Conservation (phyloP, 92 coral and sea anemone genomes). For the Porites rus region DNA sequence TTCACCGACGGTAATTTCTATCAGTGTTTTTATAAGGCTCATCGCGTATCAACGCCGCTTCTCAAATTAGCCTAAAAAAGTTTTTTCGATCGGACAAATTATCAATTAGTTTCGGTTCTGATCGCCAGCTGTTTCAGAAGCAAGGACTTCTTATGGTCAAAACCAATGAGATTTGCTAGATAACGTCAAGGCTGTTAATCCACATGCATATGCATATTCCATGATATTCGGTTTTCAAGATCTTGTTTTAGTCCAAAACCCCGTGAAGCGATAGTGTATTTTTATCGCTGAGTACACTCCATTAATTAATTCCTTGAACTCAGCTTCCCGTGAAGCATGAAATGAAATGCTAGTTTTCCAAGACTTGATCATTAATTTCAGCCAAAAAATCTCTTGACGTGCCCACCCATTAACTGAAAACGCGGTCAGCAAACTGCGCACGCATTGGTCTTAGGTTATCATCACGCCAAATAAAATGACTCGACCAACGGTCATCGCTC, state of each 20-base stretch:
- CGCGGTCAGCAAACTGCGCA: conserved; percentile 36
- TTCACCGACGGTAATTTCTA: conserved; percentile 15
- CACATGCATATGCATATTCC: conserved; percentile 25
- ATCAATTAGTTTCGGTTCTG: conserved; percentile 4
- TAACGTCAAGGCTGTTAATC: background rate
- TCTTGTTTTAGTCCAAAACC: background rate
- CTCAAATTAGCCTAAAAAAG: conserved; percentile 12
- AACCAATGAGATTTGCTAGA: conserved; percentile 18
- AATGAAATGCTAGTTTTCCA: background rate
- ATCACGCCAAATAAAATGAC: conserved; percentile 16
- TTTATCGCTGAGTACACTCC: background rate
- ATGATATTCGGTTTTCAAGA: background rate
- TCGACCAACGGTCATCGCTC: conserved; percentile 27
- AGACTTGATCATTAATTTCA: background rate
- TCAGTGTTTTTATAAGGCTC: no score
- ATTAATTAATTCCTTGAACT: background rate
- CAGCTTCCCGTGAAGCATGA: conserved; percentile 11
- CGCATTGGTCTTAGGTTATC: conserved; percentile 32
- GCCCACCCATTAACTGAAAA: background rate
- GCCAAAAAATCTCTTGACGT: background rate
- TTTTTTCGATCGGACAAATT: background rate
- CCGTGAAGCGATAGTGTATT: background rate
- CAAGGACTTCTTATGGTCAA: conserved; percentile 7
- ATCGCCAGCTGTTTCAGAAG: conserved; percentile 35
- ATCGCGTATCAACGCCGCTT: background rate